Conservation (phyloP, 2,888 invertebrate species). For the Scaptomyza flava region DNA sequence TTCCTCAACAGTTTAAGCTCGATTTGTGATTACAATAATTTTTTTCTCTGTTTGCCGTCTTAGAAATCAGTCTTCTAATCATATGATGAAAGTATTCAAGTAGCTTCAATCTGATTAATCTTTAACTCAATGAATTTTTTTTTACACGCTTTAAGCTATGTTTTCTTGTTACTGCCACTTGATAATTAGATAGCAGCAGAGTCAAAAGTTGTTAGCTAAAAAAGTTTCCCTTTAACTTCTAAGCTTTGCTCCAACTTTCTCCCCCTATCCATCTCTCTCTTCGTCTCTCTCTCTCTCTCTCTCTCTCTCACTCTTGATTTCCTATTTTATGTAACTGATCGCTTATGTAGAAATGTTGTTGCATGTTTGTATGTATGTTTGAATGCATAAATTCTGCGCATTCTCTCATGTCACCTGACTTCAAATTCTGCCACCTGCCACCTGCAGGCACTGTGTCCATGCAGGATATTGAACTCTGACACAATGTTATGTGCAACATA, state of each 20-base stretch:
- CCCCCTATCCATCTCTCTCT: not conserved
- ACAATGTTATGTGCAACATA: slow-evolving; percentile 63
- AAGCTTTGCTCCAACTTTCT: not conserved
- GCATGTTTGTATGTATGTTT: not conserved
- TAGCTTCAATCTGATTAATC: no score
- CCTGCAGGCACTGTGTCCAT: slow-evolving; percentile 51
- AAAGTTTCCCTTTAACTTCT: not conserved
- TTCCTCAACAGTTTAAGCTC: no score
- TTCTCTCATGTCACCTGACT: slow-evolving; percentile 19
- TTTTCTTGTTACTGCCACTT: no score
- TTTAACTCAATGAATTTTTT: no score
- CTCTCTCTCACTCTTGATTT: not conserved
- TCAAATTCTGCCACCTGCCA: slow-evolving; percentile 26
- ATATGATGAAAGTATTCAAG: no score
- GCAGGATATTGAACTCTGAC: slow-evolving; percentile 79
- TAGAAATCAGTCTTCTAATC: no score
- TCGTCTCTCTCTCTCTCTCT: no score
- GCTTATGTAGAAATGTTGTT: not conserved
- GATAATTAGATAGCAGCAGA: no score
- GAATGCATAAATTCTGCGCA: slow-evolving; percentile 5
- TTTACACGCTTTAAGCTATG: no score
- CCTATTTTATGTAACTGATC: slow-evolving; percentile 1
- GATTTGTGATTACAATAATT: no score
- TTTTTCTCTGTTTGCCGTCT: no score
- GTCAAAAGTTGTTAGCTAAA: not conserved